Base-by-base conservation (phyloP, 2,888 invertebrate genomes). In the Drosophila prostipennis region DNA sequence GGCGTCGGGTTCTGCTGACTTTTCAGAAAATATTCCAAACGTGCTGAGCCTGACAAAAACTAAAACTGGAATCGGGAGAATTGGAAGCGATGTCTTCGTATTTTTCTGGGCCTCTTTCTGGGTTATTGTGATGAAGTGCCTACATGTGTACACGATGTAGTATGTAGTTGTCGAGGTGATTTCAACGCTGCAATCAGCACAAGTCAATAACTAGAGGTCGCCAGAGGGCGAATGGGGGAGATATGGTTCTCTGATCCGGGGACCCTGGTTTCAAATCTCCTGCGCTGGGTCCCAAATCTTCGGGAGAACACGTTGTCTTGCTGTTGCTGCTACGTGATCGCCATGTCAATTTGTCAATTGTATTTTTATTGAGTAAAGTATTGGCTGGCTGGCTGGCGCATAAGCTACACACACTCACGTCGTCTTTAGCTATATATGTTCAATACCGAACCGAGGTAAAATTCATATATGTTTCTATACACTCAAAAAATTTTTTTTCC, bases 331-430 rank as follows among this genome's bases (percentile, higher is more conserved):
- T 77, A 88, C 87, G 87, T 88, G 87, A 89, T 87, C 85, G 74
- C 59, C 80, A 87, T 88, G 85, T 83, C 85, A 89, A 89, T 80
- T 80, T 80, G 77, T 70, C 84, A 84, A 84, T 87, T 87, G 87
- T 78, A 74, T 76, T 82, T 86, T 86, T 88, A 86, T 84, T 83
- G 87, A 84, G 76, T 59, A 77, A 74, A 86, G 77, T 84, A 81
- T 81, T 78, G 57, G 46, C 14, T 46, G 46, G 5, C 60, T 77
- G 79, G 52, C n/a, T n/a, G n/a, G n/a, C 57, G 36, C 58, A 69
- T 58, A 59, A 45, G 52, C 52, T 32, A 16, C 26, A 40, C 48
- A 55, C 32, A 37, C 3, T 11, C 11, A 26, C 7, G 4, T n/a
- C 10, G 7, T 4, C 13, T 23, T 29, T 14, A 29, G 7, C 29